phyloP scores from a whole-genome alignment of 2,888 invertebrate genomes.

The Pristionchus japonicus region DNA sequence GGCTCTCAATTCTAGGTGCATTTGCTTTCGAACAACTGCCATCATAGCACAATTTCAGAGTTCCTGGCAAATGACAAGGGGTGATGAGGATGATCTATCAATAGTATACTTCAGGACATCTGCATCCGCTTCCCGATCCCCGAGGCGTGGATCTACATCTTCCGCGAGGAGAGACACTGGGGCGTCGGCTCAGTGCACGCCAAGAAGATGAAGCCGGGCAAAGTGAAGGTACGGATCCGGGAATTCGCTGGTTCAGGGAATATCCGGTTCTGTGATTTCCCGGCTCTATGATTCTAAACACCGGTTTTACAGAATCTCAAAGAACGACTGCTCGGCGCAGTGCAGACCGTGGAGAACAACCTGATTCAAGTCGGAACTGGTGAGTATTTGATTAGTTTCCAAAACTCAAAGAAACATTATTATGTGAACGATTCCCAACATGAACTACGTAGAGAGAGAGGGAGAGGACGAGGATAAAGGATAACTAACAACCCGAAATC shows the following conservation, averaged over 20 bases:
- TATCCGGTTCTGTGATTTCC: neutral
- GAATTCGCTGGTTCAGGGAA: neutral
- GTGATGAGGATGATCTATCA: too few species aligned
- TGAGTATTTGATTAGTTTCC: conserved; percentile 76
- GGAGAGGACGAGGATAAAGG: too few species aligned
- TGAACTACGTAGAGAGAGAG: too few species aligned
- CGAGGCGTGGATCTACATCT: conserved; percentile 99
- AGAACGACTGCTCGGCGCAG: conserved; percentile 82
- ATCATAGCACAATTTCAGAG: too few species aligned
- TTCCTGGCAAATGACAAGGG: too few species aligned
- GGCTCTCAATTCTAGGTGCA: too few species aligned
- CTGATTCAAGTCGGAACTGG: conserved; percentile 92
- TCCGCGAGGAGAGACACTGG: conserved; percentile 92
- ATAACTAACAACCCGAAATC: neutral
- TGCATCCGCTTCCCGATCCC: conserved; percentile 93
- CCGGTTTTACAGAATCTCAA: conserved; percentile 70
- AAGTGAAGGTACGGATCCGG: conserved; percentile 79
- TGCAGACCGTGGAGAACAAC: conserved; percentile 90
- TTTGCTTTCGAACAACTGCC: too few species aligned
- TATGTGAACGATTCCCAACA: too few species aligned
- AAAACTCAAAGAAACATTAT: too few species aligned
- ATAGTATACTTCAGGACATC: conserved; percentile 82
- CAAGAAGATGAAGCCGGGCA: conserved; percentile 81
- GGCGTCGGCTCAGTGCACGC: conserved; percentile 97
- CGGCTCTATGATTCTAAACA: neutral